Conservation (phyloP, 2,113 vertebrate genomes). For the Promerops cafer region DNA sequence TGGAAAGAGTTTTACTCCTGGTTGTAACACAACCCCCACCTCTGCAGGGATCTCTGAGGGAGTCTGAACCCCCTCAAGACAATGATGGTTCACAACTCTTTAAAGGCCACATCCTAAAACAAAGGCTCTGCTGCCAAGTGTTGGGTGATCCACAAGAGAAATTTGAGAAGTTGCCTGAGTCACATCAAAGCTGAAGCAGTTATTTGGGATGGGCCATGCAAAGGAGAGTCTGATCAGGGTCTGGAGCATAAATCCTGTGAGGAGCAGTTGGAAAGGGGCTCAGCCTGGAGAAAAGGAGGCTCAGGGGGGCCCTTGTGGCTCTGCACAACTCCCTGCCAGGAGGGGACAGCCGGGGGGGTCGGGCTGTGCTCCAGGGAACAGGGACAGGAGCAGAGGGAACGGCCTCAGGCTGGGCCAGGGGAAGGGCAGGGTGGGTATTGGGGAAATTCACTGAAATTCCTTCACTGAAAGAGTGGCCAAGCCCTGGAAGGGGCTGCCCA, state of each 20-base stretch:
- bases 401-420: neutral
- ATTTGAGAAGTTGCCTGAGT: neutral
- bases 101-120: neutral
- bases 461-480: neutral
- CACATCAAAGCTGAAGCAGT: neutral
- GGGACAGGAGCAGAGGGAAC: neutral
- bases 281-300: neutral
- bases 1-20: neutral
- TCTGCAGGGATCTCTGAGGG: neutral
- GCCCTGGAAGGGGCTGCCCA: neutral
- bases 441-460: neutral
- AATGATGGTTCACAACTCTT: neutral
- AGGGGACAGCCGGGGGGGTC: neutral
- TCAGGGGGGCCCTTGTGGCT: neutral
- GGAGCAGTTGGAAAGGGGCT: neutral
- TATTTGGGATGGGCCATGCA: neutral
- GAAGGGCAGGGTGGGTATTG: accelerated
- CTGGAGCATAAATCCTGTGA: neutral
- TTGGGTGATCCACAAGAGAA: neutral
- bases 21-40: neutral
- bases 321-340: neutral
- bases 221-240: neutral
- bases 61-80: neutral
- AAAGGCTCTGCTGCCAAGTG: neutral
- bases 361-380: neutral